Conservation (phyloP, 2,888 invertebrate genomes). For the Pheosia gnoma region DNA sequence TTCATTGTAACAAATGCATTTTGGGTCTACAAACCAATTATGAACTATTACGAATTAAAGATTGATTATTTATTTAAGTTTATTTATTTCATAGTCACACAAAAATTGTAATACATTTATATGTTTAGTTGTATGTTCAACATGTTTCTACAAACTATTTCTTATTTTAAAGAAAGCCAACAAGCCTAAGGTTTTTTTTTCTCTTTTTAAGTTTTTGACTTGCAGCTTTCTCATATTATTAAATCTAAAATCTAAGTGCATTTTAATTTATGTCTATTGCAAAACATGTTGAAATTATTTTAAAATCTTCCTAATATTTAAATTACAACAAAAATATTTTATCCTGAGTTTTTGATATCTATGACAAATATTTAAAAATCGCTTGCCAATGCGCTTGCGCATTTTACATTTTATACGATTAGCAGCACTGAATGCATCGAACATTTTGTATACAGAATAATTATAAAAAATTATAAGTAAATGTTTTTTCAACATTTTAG, state of each 20-base stretch:
- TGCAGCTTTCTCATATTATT: conserved; percentile 32
- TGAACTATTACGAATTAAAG: conserved; percentile 55
- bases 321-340: conserved; percentile 42
- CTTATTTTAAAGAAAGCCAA: conserved; percentile 38
- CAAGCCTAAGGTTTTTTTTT: conserved; percentile 43
- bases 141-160: conserved; percentile 58
- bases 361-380: conserved; percentile 19
- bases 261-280: conserved; percentile 41
- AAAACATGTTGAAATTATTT: conserved; percentile 66
- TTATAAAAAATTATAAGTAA: conserved; percentile 13
- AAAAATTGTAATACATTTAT: conserved; percentile 64
- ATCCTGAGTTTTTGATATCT: conserved; percentile 30
- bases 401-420: conserved; percentile 40
- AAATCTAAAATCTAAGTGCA: conserved; percentile 38
- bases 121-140: conserved; percentile 57
- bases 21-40: conserved; percentile 29
- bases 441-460: conserved; percentile 24
- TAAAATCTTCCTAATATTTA: conserved; percentile 50
- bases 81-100: conserved; percentile 73
- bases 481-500: conserved; percentile 22
- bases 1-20: conserved; percentile 9
- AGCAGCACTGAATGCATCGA: conserved; percentile 30
- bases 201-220: conserved; percentile 45
- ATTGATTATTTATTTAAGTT: conserved; percentile 47
- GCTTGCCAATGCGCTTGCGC: conserved; percentile 36